Evolutionary conservation across 2,888 invertebrate genomes (phyloP), one percentile per base, ranked within the genome.

Genomic region (Catotricha subobsoleta): DNA sequence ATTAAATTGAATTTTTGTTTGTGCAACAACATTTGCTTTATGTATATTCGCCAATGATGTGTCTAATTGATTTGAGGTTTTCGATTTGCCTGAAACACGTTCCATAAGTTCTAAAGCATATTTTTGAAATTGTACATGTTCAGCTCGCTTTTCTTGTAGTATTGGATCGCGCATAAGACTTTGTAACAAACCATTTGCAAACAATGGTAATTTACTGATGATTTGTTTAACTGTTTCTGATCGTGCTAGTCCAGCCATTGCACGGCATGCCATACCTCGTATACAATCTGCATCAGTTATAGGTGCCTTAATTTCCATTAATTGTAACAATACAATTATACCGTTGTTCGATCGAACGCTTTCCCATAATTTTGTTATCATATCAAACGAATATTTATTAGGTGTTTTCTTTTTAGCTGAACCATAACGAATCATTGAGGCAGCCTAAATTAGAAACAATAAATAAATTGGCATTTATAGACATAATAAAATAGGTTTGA

Each of bases 251-350:
- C 97, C 97, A 23, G 88, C 86, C 35, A 97, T 66, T 4, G 92
- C 92, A 50, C 83, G 72, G 57, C 95, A 95, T 0, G 97, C 94
- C 52, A 95, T 68, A 3, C 90, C 88, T 39, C 97, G 72, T 50
- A 98, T 80, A 29, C 82, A 77, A 63, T 98, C 97, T 13, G 97
- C 97, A 66, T 97, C 95, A 2, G 94, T 94, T 42, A 95, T 87
- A 0, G 97, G 97, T 0, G 83, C 80, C 64, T 92, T 92, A 12
- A 82, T 76, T 65, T 81, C 80, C 76, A 97, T 80, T 45, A 94
- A 67, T 41, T 86, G 82, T 12, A 92, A 65, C 31, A 95, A 66
- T 37, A 88, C 88, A 81, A 97, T 94, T 42, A 98, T 94, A 2
- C 95, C 97, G 59, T 95, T 95, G 58, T 91, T 92, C 1, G 82